These are phyloP conservation scores for Clarias fuscus DNA, from an alignment of 2,797 vertebrate genomes.

Conservation along the genomic window DNA sequence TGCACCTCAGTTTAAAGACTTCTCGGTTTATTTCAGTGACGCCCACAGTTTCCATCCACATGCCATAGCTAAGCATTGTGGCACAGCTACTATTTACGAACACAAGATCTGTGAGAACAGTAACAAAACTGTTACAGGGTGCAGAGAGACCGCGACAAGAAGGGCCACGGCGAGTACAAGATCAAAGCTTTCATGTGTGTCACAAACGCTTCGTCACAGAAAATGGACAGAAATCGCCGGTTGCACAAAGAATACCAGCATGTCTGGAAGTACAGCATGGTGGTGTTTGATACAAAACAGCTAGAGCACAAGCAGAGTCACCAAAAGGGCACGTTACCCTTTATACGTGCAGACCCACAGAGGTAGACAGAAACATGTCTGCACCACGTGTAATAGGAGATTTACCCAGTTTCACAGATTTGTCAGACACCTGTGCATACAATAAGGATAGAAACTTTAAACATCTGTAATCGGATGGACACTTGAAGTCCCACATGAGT, in stretches of 20 bases:
- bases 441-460: slow-evolving; percentile 26
- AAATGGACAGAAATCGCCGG: slow-evolving; percentile 8
- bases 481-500: too few relatives aligned
- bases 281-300: too few relatives aligned
- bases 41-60: slow-evolving; percentile 14
- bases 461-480: too few relatives aligned
- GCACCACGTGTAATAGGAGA: too few relatives aligned
- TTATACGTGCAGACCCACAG: too few relatives aligned
- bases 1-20: slow-evolving; percentile 5
- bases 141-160: slow-evolving; percentile 10
- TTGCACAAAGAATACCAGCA: slow-evolving; percentile 23
- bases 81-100: not conserved
- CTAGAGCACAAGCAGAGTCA: too few relatives aligned
- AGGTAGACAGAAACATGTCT: too few relatives aligned
- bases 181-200: slow-evolving; percentile 24
- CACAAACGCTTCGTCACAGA: slow-evolving; percentile 15
- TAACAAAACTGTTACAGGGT: slow-evolving; percentile 5
- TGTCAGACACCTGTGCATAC: slow-evolving; percentile 23
- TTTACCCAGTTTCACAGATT: not conserved
- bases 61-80: slow-evolving; percentile 18
- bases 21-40: slow-evolving; percentile 20
- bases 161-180: slow-evolving; percentile 23
- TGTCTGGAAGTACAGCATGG: slow-evolving; percentile 25
- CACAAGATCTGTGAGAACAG: slow-evolving; percentile 5
- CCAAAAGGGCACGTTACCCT: too few relatives aligned